Percentiles rank a stretch among this genome's conserved stretches.
Conservation (phyloP, 2,888 invertebrate genomes). For the Melinopterus prodromus region DNA sequence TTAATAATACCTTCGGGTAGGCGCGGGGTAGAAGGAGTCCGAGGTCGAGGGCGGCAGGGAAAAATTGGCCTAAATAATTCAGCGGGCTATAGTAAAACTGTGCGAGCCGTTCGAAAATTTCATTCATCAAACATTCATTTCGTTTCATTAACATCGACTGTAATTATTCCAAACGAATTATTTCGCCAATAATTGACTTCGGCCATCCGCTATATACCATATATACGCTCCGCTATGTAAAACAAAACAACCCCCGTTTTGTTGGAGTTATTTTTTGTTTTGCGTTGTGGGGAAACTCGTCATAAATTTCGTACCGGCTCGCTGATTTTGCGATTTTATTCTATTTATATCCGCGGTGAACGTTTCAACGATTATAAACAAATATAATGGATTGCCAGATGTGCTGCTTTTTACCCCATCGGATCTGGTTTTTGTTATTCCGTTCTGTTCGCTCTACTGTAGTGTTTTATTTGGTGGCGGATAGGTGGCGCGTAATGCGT, state of each 20-base stretch:
- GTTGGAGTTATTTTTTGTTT: not conserved
- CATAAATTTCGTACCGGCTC: not conserved
- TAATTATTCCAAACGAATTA: slow-evolving; percentile 4
- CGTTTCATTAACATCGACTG: not conserved
- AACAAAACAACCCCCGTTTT: not conserved
- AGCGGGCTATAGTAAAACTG: not conserved
- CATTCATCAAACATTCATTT: not conserved
- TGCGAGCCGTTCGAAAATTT: not conserved
- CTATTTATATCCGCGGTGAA: not conserved
- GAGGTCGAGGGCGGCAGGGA: no score
- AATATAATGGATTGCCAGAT: not conserved
- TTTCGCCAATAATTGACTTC: not conserved
- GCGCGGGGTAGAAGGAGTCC: no score
- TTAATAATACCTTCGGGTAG: no score
- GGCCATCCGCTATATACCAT: not conserved
- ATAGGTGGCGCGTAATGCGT: not conserved
- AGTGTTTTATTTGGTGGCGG: not conserved
- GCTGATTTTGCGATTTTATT: not conserved
- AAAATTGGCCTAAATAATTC: not conserved
- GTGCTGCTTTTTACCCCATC: not conserved
- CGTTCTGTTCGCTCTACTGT: not conserved
- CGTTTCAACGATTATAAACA: slow-evolving; percentile 4
- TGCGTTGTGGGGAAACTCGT: not conserved
- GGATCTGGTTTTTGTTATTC: not conserved
- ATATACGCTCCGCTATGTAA: not conserved